Evolutionary conservation across 2,797 vertebrate genomes (phyloP), one percentile per base, ranked within the genome.

Genomic region (Phoxinus dragarum): DNA sequence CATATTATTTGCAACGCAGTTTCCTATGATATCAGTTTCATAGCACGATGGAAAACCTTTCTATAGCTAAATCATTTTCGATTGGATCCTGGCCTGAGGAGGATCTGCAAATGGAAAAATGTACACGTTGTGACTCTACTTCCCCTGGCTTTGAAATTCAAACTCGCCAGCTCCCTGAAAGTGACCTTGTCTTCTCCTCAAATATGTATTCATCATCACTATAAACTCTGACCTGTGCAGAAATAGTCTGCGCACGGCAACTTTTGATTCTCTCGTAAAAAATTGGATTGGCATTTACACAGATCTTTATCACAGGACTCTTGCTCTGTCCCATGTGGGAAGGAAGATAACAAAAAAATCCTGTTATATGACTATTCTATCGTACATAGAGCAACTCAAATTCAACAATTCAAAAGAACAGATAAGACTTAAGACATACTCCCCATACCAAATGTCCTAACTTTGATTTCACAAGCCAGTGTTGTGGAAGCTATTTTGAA

Each of bases 151-250:
- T 82, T 77, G 80, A 86, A 86, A 87, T 61, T 36, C 23, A 14
- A 80, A 73, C 59, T 80, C 17, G 66, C 66, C 52, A 79, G 76
- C 75, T 74, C 77, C 77, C 52, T 78, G 72, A 85, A 84, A 81
- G 42, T 44, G 52, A 75, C 66, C 68, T 61, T 19, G 31, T 47
- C 75, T 66, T 71, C 76, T 47, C 21, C 72, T 47, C n/a, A 8
- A 82, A 73, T 67, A 82, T 68, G 75, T 40, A 71, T 85, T 87
- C 72, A 87, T 86, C 86, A 74, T 73, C 34, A 75, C 76, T 64
- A 80, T 82, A 84, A 90, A 85, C 81, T 80, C 44, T 86, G 84
- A 86, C 74, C 69, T 84, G 61, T n/a, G 17, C 17, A 42, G 64
- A 86, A 86, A 77, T 4, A 44, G n/a, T 10, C 67, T 74, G 68